Conservation (phyloP, 2,888 invertebrate genomes). For the Mechanitis messenoides region DNA sequence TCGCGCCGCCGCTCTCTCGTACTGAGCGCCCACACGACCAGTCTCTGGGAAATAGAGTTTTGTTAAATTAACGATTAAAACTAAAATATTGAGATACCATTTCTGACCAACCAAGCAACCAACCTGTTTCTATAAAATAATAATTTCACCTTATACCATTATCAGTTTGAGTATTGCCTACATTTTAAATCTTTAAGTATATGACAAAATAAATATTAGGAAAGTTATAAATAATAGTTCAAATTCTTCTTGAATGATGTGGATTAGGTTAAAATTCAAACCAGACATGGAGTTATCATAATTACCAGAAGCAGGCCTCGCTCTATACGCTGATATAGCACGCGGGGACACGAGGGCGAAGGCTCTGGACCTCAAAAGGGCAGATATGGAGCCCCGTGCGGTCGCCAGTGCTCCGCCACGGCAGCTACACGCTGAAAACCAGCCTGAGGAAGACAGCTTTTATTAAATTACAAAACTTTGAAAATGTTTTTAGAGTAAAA, state of each 20-base stretch:
- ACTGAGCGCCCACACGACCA: slow-evolving; percentile 68
- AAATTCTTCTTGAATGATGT: too few relatives aligned
- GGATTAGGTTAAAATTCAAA: too few relatives aligned
- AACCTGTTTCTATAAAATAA: too few relatives aligned
- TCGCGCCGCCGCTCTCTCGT: slow-evolving; percentile 82
- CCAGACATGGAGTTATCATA: not conserved
- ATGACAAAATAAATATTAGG: too few relatives aligned
- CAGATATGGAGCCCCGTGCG: slow-evolving; percentile 79
- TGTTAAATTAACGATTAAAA: too few relatives aligned
- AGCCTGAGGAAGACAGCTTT: slow-evolving; percentile 66
- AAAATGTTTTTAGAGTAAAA: not conserved
- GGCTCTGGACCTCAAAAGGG: slow-evolving; percentile 81
- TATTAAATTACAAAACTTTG: not conserved
- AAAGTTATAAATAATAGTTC: too few relatives aligned
- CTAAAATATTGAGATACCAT: too few relatives aligned
- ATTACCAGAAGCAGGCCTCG: slow-evolving; percentile 62
- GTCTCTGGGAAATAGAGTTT: slow-evolving; percentile 40
- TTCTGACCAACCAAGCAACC: too few relatives aligned
- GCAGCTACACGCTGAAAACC: slow-evolving; percentile 82
- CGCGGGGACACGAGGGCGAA: slow-evolving; percentile 80
- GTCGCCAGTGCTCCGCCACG: slow-evolving; percentile 81
- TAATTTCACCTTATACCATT: too few relatives aligned
- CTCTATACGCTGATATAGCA: slow-evolving; percentile 78
- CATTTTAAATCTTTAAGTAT: too few relatives aligned
- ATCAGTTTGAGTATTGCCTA: too few relatives aligned